Evolutionary conservation across 2,797 vertebrate species (phyloP), one percentile per base, ranked within the genome.

Genomic region (Rhinatrema bivittatum): DNA sequence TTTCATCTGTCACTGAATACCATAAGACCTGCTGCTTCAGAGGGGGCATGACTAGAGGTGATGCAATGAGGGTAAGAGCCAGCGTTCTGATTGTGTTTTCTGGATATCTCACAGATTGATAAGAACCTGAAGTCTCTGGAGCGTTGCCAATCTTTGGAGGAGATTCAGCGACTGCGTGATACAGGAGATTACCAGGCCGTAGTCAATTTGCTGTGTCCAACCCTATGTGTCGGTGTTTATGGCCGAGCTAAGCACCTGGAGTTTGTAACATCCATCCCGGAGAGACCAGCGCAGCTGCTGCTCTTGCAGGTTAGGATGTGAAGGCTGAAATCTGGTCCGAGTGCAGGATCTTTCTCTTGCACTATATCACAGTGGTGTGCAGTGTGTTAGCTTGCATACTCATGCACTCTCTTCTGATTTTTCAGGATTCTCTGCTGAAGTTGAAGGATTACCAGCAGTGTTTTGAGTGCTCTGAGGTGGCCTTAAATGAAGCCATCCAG

Each of bases 131-230:
- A 94, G 62, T 95, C 94, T 10, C 75, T 98, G 66, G 95, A 99
- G 68, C 87, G 96, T 4, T 99, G 96, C 74, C 96, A 98, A 73
- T 97, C 95, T 26, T 68, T 99, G 62, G 95, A 99, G 64, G 96
- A 99, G 81, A 92, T 97, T 51, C 95, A 98, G 75, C 85, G 91
- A 3, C 79, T 98, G n/a, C 91, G 91, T 5, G 93, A 97, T 57
- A 74, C 82, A 1, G 88, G 89, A 2, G 94, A 98, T 58, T 91
- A 89, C 16, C 70, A 73, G 35, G 87, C 94, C 0, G 96, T 99
- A 3, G 89, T 97, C 45, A 88, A 81, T 5, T 76, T 99, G 39
- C 85, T 99, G 36, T 87, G 86, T 42, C 92, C 94, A 20, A 99
- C 95, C 0, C 56, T 99, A 33, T 85, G 83, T 67, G 81, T 87